Evolutionary conservation across 23 tunicate genomes (phyloP), one percentile per base, ranked within the genome.

Genomic region (Botrylloides violaceus): DNA sequence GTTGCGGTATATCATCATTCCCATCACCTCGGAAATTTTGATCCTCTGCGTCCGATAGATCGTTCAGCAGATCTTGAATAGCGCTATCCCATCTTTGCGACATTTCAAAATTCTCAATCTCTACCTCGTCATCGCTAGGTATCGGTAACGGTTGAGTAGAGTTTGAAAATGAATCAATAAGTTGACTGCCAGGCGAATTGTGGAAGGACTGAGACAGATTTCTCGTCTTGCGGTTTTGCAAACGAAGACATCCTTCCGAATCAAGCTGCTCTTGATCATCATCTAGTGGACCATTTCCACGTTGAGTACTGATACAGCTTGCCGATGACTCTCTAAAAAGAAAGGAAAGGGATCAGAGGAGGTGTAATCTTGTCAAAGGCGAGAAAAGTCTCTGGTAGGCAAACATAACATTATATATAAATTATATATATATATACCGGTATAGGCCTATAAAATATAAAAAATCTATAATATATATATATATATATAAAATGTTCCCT

Each of bases 71-170:
- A 68, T 85, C 81, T 64, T 80, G 87, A 49, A 87, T 76, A 2
- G 87, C 95, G 37, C 79, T 64, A 24, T 87, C 95, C 95, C 95
- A 87, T 35, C 87, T 80, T 72, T 87, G 86, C 33, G 86, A 34
- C 95, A 87, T 87, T 5, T 66, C 76, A 18, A 32, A 71, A 22
- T 61, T 80, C 50, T 80, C 86, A 27, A 80, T 63, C 23, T 28
- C 61, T 18, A 76, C 76, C 34, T 57, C 77, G 32, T 79, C 76
- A 58, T 70, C 65, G 5, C 47, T 53, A 62, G 64, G 59, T 4
- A 39, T 21, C 15, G 28, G 32, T 2, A 76, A 20, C 3, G 48
- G 59, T 23, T n/a, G 58, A 3, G 75, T 78, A 19, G 48, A 50
- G 2, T 29, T 35, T 23, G 35, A 63, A 28, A 33, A 33, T 63